A percentile compares a stretch with the other conserved stretches of the same genome.
Evolutionary conservation across 2,797 vertebrate species (phyloP).

Genomic region (Argentina silus): DNA sequence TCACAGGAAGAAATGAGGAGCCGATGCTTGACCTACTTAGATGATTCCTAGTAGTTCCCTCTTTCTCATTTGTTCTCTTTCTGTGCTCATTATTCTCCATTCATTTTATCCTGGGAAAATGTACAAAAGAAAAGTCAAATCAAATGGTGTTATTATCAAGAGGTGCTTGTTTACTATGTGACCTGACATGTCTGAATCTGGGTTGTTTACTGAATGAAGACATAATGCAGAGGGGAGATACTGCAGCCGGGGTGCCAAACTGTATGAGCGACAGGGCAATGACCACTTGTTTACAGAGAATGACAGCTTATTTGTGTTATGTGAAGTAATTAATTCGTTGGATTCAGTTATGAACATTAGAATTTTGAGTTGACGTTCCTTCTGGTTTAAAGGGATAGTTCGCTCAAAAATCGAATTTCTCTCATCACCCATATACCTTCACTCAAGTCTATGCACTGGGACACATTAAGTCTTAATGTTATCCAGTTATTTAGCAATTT

Average conservation of each 20-base stretch:
- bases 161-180: slow-evolving; percentile 71
- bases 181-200: slow-evolving; percentile 73
- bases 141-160: slow-evolving; percentile 51
- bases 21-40: slow-evolving; percentile 37
- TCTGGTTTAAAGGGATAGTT: too few relatives aligned
- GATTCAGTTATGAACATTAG: too few relatives aligned
- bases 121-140: slow-evolving; percentile 49
- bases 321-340: too few relatives aligned
- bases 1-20: not conserved
- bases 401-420: too few relatives aligned
- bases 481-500: too few relatives aligned
- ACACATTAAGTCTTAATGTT: too few relatives aligned
- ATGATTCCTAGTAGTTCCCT: slow-evolving; percentile 25
- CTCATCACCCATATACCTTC: too few relatives aligned
- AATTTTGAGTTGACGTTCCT: too few relatives aligned
- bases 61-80: not conserved
- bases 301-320: too few relatives aligned
- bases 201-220: slow-evolving; percentile 63
- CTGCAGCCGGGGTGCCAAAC: not conserved
- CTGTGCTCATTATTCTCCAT: slow-evolving; percentile 34
- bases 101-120: slow-evolving; percentile 50
- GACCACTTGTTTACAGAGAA: not conserved
- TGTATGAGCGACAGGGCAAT: not conserved
- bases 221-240: slow-evolving; percentile 45
- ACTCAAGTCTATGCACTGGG: too few relatives aligned